Base-by-base conservation (phyloP, 92 coral and sea anemone species). In the Nematostella vectensis region DNA sequence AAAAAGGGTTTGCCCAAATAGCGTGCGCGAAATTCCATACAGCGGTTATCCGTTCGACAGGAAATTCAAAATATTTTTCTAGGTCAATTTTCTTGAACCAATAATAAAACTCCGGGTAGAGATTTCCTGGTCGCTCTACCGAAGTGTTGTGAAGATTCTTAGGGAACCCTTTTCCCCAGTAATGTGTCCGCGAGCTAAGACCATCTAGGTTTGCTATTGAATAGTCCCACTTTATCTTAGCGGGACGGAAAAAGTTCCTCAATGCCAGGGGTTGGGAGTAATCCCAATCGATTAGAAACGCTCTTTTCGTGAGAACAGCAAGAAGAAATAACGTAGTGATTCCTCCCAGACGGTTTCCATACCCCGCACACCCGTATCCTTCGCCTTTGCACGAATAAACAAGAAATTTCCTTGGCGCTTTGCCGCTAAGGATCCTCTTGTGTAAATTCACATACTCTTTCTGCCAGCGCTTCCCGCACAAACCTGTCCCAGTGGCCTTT, bases 211-310 rank as follows among this genome's bases (percentile, higher is more conserved):
- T 55, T 6, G 68, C 22, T 4, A 58, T 11, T 4, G 69, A 24
- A 54, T 63, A 69, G 44, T 81, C 68, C 88, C 88, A 81, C 17
- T 61, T 30, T 25, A 81, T 70, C 1, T 40, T 31, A 10, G 75
- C 75, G 40, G 88, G 78, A 31, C 24, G 25, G 3, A 75, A 58
- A 62, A 58, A 81, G 21, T 21, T 31, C 21, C 74, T 75, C 19
- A 75, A 21, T 0, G 79, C 71, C 33, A 55, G 12, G 0, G 57
- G 40, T 0, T 27, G 30, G 0, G 69, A 62, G 4, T 58, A 45
- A 9, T 61, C 66, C 88, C 88, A 81, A 37, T 81, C 75, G 27
- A 81, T 81, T 25, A 81, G 25, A 56, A 81, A 69, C 25, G 82
- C 88, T 58, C 88, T 69, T 28, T 81, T 51, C 2, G 88, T 75